These are phyloP conservation scores for Martes flavigula DNA, from an alignment of 2,797 vertebrate species.

Conservation along the genomic window DNA sequence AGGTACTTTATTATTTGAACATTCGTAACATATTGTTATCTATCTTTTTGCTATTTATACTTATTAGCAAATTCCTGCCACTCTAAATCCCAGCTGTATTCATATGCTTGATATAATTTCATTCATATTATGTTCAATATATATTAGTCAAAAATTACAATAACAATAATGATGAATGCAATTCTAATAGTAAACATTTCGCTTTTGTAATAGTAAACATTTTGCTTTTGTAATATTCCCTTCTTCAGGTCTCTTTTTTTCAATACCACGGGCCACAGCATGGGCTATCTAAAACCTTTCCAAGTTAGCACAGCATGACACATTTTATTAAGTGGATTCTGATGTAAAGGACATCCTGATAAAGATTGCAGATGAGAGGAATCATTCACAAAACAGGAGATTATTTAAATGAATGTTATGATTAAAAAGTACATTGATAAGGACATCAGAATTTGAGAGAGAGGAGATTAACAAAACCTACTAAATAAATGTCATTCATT, in stretches of 20 bases:
- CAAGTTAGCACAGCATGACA: background rate
- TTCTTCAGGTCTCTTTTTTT: background rate
- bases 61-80: background rate
- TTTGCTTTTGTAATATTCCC: constrained; percentile 13
- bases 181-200: constrained; percentile 18
- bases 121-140: constrained; percentile 27
- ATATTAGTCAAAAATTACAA: constrained; percentile 7
- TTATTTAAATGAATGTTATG: constrained; percentile 51
- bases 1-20: constrained; percentile 32
- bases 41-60: constrained; percentile 7
- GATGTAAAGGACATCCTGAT: constrained; percentile 4
- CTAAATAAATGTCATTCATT: constrained; percentile 34
- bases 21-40: background rate
- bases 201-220: background rate
- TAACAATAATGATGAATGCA: background rate
- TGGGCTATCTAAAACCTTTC: background rate
- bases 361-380: constrained; percentile 44
- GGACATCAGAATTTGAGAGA: background rate
- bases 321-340: constrained; percentile 13
- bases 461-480: constrained; percentile 36
- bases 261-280: background rate
- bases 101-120: background rate
- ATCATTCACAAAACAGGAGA: constrained; percentile 60
- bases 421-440: constrained; percentile 59
- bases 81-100: background rate